Base-by-base conservation (phyloP, 37 sponge, comb jelly and placozoan species). In the Spongilla lacustris region DNA sequence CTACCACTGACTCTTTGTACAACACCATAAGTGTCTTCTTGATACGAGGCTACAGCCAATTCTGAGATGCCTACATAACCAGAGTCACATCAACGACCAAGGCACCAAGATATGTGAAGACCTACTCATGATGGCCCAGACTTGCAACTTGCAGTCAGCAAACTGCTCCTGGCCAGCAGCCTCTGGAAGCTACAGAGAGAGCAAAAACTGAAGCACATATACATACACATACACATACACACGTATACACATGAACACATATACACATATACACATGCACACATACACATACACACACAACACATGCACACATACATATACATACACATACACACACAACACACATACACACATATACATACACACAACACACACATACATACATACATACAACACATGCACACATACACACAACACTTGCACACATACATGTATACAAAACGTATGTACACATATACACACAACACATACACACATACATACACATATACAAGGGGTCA, bases 21-120 rank as follows among this genome's bases (percentile, higher is more conserved):
- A 27, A 90, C 91, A 67, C 94, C 94, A 85, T 85, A 94, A 11
- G 36, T 76, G 66, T 94, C 94, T 33, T 94, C 91, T 17, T 27
- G 58, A 72, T 88, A 88, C 0, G 94, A 94, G 8, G 94, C 79
- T 49, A 78, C 25, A 67, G 88, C 94, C 66, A 87, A 50, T 49
- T 80, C 71, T 49, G 85, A 79, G 36, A 88, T 67, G 26, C 79
- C 79, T 79, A 66, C 26, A 48, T 17, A 25, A 17, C 27, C 27
- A 69, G 6, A 41, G 70, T 5, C 70, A 69, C 27, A 2, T 69
- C 70, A 69, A 28, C 25, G 67, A 66, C 21, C n/a, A 30, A 74
- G 4, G 8, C 5, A 27, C 25, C 4, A 69, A n/a, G 25, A 35
- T 9, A 2, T 74, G 74, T 28, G 31, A 27, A 22, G 23, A 2